These are phyloP conservation scores for Drosophila lutescens DNA, from an alignment of 2,888 invertebrate species.

Conservation along the genomic window DNA sequence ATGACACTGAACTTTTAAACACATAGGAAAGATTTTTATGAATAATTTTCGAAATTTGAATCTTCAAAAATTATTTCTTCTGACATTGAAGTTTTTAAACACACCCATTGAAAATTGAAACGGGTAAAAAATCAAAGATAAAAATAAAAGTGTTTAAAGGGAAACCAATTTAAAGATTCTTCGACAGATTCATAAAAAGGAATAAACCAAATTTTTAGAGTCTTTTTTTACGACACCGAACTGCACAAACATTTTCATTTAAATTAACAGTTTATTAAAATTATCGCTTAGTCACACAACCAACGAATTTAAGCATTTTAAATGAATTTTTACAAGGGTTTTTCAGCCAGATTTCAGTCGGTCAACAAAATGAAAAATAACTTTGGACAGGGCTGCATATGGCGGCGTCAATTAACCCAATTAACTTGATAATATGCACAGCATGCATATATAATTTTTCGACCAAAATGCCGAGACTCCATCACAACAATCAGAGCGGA, in stretches of 20 bases:
- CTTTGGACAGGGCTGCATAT: constrained; percentile 20
- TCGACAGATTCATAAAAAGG: background rate
- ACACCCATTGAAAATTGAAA: too few species aligned
- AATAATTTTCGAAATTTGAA: too few species aligned
- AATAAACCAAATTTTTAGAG: background rate
- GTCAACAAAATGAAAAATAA: constrained; percentile 24
- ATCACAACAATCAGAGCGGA: constrained; percentile 14
- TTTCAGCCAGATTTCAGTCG: constrained; percentile 9
- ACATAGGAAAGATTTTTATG: too few species aligned
- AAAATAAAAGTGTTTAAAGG: background rate
- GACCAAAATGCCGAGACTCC: constrained; percentile 17
- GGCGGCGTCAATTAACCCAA: constrained; percentile 68
- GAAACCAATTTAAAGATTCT: background rate
- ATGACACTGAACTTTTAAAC: background rate
- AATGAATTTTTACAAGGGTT: constrained; percentile 9
- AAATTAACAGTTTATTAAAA: constrained; percentile 10
- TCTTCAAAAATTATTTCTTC: too few species aligned
- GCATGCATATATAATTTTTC: constrained; percentile 64
- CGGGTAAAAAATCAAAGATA: too few species aligned
- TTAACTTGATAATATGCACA: constrained; percentile 71
- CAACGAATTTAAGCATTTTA: constrained; percentile 10
- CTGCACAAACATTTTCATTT: constrained; percentile 1
- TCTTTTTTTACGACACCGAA: background rate
- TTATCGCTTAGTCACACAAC: background rate
- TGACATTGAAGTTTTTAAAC: too few species aligned